phyloP scores from a whole-genome alignment of 2,888 invertebrate species.

The Pandemis cinnamomeana region DNA sequence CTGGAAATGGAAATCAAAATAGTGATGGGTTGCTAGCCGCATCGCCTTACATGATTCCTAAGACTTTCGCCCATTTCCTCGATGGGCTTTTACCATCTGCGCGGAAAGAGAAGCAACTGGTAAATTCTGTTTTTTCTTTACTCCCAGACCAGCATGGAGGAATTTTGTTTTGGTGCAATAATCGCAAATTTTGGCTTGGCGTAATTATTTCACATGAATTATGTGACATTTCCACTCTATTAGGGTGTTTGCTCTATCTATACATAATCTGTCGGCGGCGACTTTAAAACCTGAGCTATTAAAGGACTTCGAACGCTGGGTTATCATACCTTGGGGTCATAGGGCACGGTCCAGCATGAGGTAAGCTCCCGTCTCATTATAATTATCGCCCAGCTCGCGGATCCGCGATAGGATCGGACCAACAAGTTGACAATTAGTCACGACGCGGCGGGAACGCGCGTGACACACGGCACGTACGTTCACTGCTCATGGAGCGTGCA shows the following conservation, averaged over 20 bases:
- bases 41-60: too few species aligned
- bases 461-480: conserved; percentile 70
- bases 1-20: too few species aligned
- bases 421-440: conserved; percentile 53
- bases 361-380: conserved; percentile 54
- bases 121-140: too few species aligned
- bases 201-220: too few species aligned
- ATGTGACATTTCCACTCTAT: too few species aligned
- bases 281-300: conserved; percentile 52
- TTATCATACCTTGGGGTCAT: conserved; percentile 64
- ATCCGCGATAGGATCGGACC: conserved; percentile 49
- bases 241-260: background rate
- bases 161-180: too few species aligned
- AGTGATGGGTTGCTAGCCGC: too few species aligned
- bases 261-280: background rate
- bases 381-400: conserved; percentile 59
- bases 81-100: too few species aligned
- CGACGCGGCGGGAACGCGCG: conserved; percentile 49
- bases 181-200: too few species aligned
- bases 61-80: too few species aligned
- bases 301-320: conserved; percentile 61
- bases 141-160: too few species aligned
- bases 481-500: conserved; percentile 25
- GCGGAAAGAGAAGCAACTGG: too few species aligned
- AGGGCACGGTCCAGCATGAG: conserved; percentile 48